Percentiles rank a stretch among this genome's conserved stretches.
phyloP scores from a whole-genome alignment of 2,113 vertebrate genomes.

The Rhinichthys klamathensis region DNA sequence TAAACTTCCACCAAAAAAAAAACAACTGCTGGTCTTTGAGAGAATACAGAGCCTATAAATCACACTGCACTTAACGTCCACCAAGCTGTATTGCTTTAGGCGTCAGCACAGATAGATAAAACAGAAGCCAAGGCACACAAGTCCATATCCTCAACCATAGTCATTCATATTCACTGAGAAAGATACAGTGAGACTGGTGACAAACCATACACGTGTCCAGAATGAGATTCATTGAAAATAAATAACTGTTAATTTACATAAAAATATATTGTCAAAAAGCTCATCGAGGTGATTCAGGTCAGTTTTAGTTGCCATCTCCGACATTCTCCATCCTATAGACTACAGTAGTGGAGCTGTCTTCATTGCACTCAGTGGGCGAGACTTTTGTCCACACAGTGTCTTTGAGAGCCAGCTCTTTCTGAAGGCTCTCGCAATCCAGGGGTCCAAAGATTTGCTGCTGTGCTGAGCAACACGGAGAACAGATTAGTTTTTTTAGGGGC shows the following conservation, averaged over 20 bases:
- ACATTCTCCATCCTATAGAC: constrained; percentile 97
- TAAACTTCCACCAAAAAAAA: neutral
- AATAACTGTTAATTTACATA: constrained; percentile 15
- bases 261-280: constrained; percentile 5
- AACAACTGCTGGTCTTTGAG: constrained; percentile 9
- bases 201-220: neutral
- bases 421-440: constrained; percentile 98
- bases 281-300: constrained; percentile 10
- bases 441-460: constrained; percentile 91
- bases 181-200: neutral
- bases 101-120: neutral
- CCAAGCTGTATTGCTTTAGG: neutral
- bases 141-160: neutral
- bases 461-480: constrained; percentile 92
- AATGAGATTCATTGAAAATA: constrained; percentile 37
- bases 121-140: neutral
- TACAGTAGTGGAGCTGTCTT: constrained; percentile 97
- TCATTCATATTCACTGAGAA: neutral
- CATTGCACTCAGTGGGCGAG: constrained; percentile 87
- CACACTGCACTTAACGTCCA: neutral
- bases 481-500: constrained; percentile 82
- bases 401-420: constrained; percentile 98
- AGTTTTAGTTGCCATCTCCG: constrained; percentile 75
- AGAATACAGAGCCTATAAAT: constrained; percentile 3
- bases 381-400: constrained; percentile 98